Evolutionary conservation across 2,888 invertebrate species (phyloP), one percentile per base, ranked within the genome.

Genomic region (Folsomia manolachei): DNA sequence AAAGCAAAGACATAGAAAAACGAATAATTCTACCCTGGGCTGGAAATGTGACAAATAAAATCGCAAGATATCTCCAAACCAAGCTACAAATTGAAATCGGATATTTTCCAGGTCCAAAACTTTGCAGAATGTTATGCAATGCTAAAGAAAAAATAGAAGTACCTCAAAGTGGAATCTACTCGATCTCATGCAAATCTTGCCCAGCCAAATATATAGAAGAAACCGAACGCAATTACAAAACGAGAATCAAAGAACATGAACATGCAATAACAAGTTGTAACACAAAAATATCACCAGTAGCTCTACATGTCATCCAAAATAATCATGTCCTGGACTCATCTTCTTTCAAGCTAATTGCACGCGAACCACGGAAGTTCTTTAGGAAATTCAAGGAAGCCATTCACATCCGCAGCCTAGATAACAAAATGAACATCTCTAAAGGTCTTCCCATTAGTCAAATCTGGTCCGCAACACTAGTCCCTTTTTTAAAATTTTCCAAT

Each of bases 21-120:
- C 11, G 62, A 62, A 25, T 62, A 7, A 62, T 62, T 24, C 62
- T 62, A 7, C 62, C 62, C 2, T 62, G 62, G 62, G 26, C 26
- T 24, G 62, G 62, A 14, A 14, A 62, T 9, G 24, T 62, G 24
- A 62, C 62, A 23, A 24, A 14, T 11, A 11, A 24, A 23, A 62
- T 62, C 9, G 62, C 62, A 62, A 62, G 53, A 25, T 52, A 23
- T 21, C 23, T 67, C 2, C 2, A 51, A 21, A 51, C 1, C 25
- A 67, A 51, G 9, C 23, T 53, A 19, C 2, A 67, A 11, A 14
- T 67, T 19, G 67, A 67, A 52, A 67, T 67, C 9, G 67, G 67
- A 2, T 67, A 67, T 53, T 67, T 52, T 21, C 67, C 67, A 4
- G 67, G 67, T n/a, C 4, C 53, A 1, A 67, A 67, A 53, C n/a